phyloP scores from a whole-genome alignment of 2,888 invertebrate species.

The Cheilosia urbana region DNA sequence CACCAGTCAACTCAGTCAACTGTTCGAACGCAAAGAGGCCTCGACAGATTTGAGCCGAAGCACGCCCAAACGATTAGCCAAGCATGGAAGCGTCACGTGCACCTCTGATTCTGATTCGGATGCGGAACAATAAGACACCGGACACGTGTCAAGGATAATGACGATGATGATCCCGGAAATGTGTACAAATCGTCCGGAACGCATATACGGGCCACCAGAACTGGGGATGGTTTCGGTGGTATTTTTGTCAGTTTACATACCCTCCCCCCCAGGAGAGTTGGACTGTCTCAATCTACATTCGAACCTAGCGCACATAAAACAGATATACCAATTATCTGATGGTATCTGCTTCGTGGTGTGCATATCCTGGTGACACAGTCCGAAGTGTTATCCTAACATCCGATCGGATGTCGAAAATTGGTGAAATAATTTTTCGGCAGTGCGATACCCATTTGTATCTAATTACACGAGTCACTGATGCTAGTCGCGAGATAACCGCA shows the following conservation, averaged over 20 bases:
- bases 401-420: constrained; percentile 65
- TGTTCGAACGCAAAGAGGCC: constrained; percentile 13
- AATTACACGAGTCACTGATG: constrained; percentile 72
- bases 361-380: constrained; percentile 64
- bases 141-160: constrained; percentile 72
- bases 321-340: constrained; percentile 72
- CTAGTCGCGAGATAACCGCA: constrained; percentile 52
- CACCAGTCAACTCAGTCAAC: neutral
- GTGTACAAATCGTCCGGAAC: constrained; percentile 64
- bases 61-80: constrained; percentile 71
- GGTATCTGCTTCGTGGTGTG: constrained; percentile 55
- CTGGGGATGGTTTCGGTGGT: neutral
- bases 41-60: constrained; percentile 55
- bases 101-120: constrained; percentile 64
- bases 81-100: constrained; percentile 63
- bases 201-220: constrained; percentile 11
- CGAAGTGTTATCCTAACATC: constrained; percentile 61
- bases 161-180: constrained; percentile 66
- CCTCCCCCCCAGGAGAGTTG: neutral
- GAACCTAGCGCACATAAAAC: constrained; percentile 44
- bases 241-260: neutral
- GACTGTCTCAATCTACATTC: constrained; percentile 20
- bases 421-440: constrained; percentile 70
- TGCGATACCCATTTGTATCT: constrained; percentile 65
- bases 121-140: constrained; percentile 73